Conservation (phyloP, 2,113 vertebrate species). For the Oreocharis arfaki region DNA sequence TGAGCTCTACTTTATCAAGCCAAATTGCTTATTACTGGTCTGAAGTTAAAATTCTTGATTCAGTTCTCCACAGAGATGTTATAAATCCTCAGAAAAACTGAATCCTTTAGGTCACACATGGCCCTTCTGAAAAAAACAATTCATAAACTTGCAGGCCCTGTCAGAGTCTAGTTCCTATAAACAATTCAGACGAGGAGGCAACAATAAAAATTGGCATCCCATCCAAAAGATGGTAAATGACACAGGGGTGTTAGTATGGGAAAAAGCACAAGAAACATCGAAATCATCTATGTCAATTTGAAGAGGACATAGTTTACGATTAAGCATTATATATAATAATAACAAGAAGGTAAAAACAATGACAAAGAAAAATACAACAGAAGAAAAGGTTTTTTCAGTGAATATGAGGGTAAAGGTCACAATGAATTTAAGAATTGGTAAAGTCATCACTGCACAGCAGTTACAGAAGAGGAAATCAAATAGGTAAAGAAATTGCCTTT, state of each 20-base stretch:
- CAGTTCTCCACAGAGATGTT: background rate
- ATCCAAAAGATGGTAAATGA: background rate
- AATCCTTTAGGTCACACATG: background rate
- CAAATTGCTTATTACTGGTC: slow-evolving; percentile 3
- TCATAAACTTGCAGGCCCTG: background rate
- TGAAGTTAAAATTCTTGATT: slow-evolving; percentile 39
- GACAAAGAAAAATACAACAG: background rate
- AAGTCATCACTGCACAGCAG: background rate
- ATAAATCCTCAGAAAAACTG: slow-evolving; percentile 27
- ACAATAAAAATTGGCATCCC: background rate
- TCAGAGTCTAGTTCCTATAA: slow-evolving; percentile 31
- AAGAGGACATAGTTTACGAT: background rate
- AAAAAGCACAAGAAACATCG: background rate
- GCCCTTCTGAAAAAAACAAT: background rate
- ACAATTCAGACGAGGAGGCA: background rate
- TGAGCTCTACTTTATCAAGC: slow-evolving; percentile 38
- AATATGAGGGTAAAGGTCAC: background rate
- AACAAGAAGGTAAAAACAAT: background rate
- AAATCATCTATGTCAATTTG: background rate
- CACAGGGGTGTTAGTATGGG: background rate
- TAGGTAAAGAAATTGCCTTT: background rate
- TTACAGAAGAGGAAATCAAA: background rate
- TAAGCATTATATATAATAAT: background rate
- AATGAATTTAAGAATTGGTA: background rate
- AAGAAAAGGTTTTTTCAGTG: background rate